Evolutionary conservation across 23 tunicate species (phyloP).

Genomic region (Botrylloides violaceus): DNA sequence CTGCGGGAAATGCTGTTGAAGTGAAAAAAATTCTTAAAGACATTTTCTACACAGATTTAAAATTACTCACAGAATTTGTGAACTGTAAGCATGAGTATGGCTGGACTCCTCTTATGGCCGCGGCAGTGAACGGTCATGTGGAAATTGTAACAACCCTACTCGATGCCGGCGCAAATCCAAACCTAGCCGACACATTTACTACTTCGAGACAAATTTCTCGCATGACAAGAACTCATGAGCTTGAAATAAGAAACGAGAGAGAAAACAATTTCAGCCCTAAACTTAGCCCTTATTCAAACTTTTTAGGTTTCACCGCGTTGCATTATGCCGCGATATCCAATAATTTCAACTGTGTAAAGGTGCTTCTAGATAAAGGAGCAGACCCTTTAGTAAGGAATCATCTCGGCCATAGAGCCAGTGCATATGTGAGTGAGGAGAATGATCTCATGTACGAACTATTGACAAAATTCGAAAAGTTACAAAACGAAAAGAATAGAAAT

Average conservation of each 20-base stretch:
- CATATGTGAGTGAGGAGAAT: slow-evolving; percentile 39
- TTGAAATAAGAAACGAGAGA: slow-evolving; percentile 28
- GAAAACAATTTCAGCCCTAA: slow-evolving; percentile 48
- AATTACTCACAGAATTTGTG: slow-evolving; percentile 28
- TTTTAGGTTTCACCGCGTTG: slow-evolving; percentile 81
- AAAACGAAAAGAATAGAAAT: slow-evolving; percentile 26
- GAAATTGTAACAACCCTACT: slow-evolving; percentile 28
- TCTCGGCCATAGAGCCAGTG: slow-evolving; percentile 55
- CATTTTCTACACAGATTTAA: slow-evolving; percentile 8
- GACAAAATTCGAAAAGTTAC: neutral
- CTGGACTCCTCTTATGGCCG: slow-evolving; percentile 90
- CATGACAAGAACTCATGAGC: neutral
- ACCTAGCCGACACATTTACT: slow-evolving; percentile 41
- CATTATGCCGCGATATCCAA: slow-evolving; percentile 81
- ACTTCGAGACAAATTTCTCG: slow-evolving; percentile 15
- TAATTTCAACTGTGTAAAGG: slow-evolving; percentile 23
- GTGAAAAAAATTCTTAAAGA: slow-evolving; percentile 11
- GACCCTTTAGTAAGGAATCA: slow-evolving; percentile 64
- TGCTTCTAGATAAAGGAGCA: slow-evolving; percentile 60
- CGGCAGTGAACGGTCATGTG: slow-evolving; percentile 42
- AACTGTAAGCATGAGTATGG: slow-evolving; percentile 64
- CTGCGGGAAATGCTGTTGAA: slow-evolving; percentile 5
- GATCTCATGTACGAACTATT: slow-evolving; percentile 17
- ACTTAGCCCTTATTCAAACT: slow-evolving; percentile 41
- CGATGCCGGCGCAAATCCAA: slow-evolving; percentile 83